phyloP scores from a whole-genome alignment of 2,888 invertebrate species.

The Onthophagus sagittarius region DNA sequence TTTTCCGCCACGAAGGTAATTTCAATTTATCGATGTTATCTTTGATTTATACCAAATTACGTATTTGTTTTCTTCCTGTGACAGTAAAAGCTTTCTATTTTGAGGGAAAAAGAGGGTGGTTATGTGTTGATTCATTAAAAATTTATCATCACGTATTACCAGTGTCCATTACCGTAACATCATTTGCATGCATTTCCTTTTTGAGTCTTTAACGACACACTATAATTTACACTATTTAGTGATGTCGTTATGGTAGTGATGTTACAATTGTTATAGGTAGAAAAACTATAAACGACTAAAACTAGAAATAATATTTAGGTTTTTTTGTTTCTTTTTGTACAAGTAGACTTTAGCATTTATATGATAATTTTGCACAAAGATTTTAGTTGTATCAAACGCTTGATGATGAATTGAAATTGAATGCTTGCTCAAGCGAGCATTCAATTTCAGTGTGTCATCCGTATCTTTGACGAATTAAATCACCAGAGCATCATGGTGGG shows the following conservation, averaged over 20 bases:
- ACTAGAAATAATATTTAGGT: too few species aligned
- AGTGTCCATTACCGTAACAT: background rate
- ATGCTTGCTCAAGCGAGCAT: too few species aligned
- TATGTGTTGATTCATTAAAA: slow-evolving; percentile 16
- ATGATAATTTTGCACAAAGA: too few species aligned
- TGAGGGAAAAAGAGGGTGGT: slow-evolving; percentile 12
- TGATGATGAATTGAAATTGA: too few species aligned
- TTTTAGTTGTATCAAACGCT: too few species aligned
- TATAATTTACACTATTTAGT: background rate
- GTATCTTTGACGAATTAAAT: too few species aligned
- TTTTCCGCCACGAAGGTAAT: slow-evolving; percentile 31
- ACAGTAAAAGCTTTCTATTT: slow-evolving; percentile 28
- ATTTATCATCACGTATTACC: background rate
- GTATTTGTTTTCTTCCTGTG: slow-evolving; percentile 33
- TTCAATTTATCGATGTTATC: slow-evolving; percentile 44
- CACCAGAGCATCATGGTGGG: too few species aligned
- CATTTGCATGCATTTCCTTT: background rate
- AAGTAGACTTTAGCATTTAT: too few species aligned
- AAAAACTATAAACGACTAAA: too few species aligned
- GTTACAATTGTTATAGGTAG: background rate
- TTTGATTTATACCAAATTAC: slow-evolving; percentile 45
- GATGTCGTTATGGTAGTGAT: background rate
- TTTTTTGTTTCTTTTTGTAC: too few species aligned
- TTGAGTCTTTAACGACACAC: background rate
- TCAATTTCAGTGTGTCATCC: too few species aligned